Percentiles rank a stretch among this genome's conserved stretches.
These are phyloP conservation scores for Eumacrocentrus americanus DNA, from an alignment of 2,888 invertebrate species.

Conservation along the genomic window DNA sequence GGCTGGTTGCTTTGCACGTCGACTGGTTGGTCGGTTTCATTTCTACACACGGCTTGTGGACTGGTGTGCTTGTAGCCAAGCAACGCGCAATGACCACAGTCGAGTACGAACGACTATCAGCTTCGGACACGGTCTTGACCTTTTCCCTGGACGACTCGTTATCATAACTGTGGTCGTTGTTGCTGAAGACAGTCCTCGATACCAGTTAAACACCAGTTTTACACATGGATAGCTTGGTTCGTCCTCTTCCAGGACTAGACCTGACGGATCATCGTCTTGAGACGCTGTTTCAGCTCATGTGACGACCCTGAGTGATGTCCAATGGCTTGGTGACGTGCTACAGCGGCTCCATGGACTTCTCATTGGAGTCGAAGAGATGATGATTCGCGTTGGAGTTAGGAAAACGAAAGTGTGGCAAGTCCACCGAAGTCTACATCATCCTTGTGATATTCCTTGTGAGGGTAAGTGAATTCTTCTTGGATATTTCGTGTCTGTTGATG, in stretches of 20 bases:
- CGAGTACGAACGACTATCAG: constrained; percentile 45
- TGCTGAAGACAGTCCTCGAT: too few species aligned
- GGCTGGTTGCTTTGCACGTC: constrained; percentile 33
- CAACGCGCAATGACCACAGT: constrained; percentile 56
- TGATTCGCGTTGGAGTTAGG: not conserved
- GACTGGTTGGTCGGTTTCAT: constrained; percentile 31
- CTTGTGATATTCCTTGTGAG: not conserved
- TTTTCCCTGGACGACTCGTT: constrained; percentile 23
- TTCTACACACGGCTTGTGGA: constrained; percentile 21
- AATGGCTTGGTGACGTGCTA: too few species aligned
- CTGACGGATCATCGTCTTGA: too few species aligned
- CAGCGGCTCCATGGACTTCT: too few species aligned
- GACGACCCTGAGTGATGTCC: too few species aligned
- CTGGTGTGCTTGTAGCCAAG: constrained; percentile 52
- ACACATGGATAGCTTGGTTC: too few species aligned
- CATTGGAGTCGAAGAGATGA: too few species aligned
- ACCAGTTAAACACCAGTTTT: too few species aligned
- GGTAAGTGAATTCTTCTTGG: constrained; percentile 1
- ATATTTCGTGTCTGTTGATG: not conserved
- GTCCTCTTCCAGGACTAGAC: too few species aligned
- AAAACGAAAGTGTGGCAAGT: constrained; percentile 8
- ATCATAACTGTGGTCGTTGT: constrained; percentile 14
- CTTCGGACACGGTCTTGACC: constrained; percentile 42
- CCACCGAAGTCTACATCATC: not conserved
- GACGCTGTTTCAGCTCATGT: too few species aligned